Base-by-base conservation (phyloP, 2,888 invertebrate genomes). In the Trypoxylon attenuatum region DNA sequence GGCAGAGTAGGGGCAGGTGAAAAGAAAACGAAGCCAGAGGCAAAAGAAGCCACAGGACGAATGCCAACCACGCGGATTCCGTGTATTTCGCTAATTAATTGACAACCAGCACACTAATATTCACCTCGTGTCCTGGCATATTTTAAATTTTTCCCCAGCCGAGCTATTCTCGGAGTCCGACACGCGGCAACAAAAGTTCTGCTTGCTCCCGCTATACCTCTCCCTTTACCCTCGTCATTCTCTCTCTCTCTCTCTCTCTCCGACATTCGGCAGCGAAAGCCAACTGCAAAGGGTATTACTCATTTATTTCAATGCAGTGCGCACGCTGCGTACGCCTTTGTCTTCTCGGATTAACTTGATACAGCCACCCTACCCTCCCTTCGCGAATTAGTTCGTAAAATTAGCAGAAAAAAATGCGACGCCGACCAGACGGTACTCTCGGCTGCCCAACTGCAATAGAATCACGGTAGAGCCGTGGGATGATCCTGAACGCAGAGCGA, bases 271-370 rank as follows among this genome's bases (percentile, higher is more conserved):
- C 27, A 6, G 50, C 46, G 19, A 43, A 41, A 27, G 64, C 58
- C 57, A 71, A 71, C 68, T 65, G 65, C 52, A 70, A 60, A 70
- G 56, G 61, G 61, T 54, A 69, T 71, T 73, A 64, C 64, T 67
- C 70, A 64, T 73, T 67, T 72, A 66, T 72, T 73, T 51, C 66
- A 72, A 67, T 61, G 56, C 60, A 50, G 33, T 38, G 43, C 45
- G 41, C n/a, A 33, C 49, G 47, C 45, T 25, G 19, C 16, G 47
- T 54, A 13, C 21, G 25, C 57, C 58, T 70, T 73, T 73, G 67
- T 70, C 60, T 70, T 25, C 38, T 43, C 19, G 67, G 60, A 72
- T 73, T 72, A 72, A 70, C 72, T 61, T 61, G 58, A 72, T 70
- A 60, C 62, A 55, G 21, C 52, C 50, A 13, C 33, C n/a, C n/a